These are phyloP conservation scores for Mercenaria mercenaria DNA, from an alignment of 1,140 invertebrate genomes.

Conservation along the genomic window DNA sequence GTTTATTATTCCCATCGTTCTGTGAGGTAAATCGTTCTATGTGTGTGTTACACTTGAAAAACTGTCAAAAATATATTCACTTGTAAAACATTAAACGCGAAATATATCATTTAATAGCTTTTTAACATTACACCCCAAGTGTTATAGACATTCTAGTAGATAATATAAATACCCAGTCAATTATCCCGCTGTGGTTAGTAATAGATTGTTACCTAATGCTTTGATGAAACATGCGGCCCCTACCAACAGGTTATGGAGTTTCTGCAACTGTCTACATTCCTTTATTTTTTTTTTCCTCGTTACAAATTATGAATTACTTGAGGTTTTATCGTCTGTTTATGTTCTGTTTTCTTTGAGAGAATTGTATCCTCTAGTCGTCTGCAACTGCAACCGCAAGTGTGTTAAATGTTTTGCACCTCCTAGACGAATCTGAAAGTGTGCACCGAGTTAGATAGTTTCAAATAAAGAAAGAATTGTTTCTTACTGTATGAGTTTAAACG, in stretches of 20 bases:
- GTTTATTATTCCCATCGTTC: neutral
- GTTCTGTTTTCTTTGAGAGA: neutral
- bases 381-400: neutral
- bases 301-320: neutral
- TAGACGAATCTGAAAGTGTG: too few relatives aligned
- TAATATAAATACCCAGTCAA: neutral
- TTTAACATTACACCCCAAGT: constrained; percentile 26
- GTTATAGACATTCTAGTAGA: constrained; percentile 5
- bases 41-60: constrained; percentile 12
- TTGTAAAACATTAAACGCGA: neutral
- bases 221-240: neutral
- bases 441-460: too few relatives aligned
- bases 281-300: neutral
- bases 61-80: neutral
- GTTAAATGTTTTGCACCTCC: too few relatives aligned
- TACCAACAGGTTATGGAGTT: neutral
- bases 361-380: neutral
- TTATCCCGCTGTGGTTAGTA: neutral
- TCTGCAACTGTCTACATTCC: constrained; percentile 3
- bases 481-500: too few relatives aligned
- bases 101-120: constrained; percentile 22
- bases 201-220: neutral
- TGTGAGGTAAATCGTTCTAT: neutral
- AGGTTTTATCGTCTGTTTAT: neutral
- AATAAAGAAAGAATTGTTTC: too few relatives aligned